Evolutionary conservation across 2,113 vertebrate genomes (phyloP).

Genomic region (Bucco capensis): DNA sequence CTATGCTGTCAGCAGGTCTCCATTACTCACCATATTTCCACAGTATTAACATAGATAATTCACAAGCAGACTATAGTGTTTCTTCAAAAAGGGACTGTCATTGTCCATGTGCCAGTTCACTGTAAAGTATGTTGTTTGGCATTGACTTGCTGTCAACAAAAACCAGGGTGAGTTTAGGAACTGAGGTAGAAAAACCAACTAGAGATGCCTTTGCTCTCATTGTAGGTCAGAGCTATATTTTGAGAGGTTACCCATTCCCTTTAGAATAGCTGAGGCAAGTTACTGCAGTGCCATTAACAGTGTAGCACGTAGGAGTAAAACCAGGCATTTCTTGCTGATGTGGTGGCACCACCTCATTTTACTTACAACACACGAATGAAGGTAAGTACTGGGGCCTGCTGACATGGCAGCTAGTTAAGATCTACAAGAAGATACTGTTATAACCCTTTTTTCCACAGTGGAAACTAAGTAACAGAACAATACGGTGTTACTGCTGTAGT

Average conservation of each 20-base stretch:
- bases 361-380: not conserved
- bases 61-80: not conserved
- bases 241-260: not conserved
- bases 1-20: not conserved
- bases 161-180: not conserved
- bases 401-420: not conserved
- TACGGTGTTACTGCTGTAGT: not conserved
- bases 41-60: not conserved
- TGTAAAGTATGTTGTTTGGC: not conserved
- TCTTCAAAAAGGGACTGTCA: not conserved
- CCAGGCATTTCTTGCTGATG: not conserved
- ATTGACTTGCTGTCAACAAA: not conserved
- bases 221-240: not conserved
- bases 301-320: not conserved
- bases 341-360: too few species aligned
- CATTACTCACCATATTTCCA: accelerated
- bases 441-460: not conserved
- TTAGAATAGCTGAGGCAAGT: too few species aligned
- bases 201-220: not conserved
- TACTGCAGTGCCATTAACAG: not conserved
- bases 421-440: not conserved
- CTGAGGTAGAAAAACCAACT: not conserved
- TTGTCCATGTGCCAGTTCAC: not conserved
- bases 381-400: not conserved
- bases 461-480: not conserved